Conservation (phyloP, 1,140 invertebrate genomes). For the Drosophila guanche region DNA sequence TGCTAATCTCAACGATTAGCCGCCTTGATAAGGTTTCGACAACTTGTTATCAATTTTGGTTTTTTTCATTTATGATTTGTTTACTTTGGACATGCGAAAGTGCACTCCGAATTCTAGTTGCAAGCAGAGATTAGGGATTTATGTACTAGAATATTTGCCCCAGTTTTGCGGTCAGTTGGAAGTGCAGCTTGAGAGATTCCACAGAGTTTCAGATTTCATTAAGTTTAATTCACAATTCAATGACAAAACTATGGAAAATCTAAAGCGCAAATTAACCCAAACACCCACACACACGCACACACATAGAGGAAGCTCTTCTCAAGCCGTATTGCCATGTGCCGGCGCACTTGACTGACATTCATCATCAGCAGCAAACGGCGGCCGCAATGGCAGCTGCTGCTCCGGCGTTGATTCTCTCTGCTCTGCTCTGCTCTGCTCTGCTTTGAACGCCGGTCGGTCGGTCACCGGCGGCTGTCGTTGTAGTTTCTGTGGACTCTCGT, state of each 20-base stretch:
- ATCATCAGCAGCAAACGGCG: slow-evolving; percentile 20
- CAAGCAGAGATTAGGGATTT: slow-evolving; percentile 8
- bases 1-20: slow-evolving; percentile 71
- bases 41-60: slow-evolving; percentile 57
- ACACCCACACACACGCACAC: slow-evolving; percentile 35
- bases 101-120: slow-evolving; percentile 31
- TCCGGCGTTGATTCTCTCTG: not conserved
- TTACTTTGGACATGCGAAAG: slow-evolving; percentile 54
- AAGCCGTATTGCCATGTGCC: slow-evolving; percentile 18
- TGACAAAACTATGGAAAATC: slow-evolving; percentile 57
- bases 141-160: slow-evolving; percentile 8
- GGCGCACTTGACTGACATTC: slow-evolving; percentile 52
- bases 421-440: slow-evolving; percentile 2
- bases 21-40: slow-evolving; percentile 54
- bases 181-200: slow-evolving; percentile 23
- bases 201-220: slow-evolving; percentile 28
- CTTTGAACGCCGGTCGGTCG: slow-evolving; percentile 9
- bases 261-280: slow-evolving; percentile 67
- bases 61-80: slow-evolving; percentile 61
- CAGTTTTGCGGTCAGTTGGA: slow-evolving; percentile 4
- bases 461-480: slow-evolving; percentile 32
- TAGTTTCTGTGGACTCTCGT: slow-evolving; percentile 14
- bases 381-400: slow-evolving; percentile 1
- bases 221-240: slow-evolving; percentile 69
- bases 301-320: slow-evolving; percentile 32